Evolutionary conservation across 2,113 vertebrate genomes (phyloP), one percentile per base, ranked within the genome.

Genomic region (Panthera leo): DNA sequence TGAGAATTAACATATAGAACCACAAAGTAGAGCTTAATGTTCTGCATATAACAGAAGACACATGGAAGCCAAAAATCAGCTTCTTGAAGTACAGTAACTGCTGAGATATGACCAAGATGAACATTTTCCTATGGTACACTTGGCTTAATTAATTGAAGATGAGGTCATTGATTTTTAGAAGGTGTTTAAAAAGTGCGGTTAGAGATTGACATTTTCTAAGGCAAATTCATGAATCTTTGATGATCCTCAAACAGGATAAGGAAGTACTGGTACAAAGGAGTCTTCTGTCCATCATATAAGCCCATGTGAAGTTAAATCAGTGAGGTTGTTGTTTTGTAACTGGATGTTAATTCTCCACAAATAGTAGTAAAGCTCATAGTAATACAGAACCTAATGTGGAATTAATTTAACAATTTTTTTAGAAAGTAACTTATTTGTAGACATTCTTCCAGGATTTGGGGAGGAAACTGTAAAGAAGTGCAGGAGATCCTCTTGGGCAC

Each of bases 81-180:
- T 92, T 95, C 93, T 65, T 95, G 23, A 89, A 89, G 84, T 78
- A 48, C 89, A 27, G 92, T 80, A 85, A 87, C 13, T 91, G 36
- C 23, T 98, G 85, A 97, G 3, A 7, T 76, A 92, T 95, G 97
- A 97, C 21, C 16, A 96, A 97, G 39, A 63, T 67, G 15, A 25
- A 58, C 31, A 34, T 94, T 93, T 97, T 97, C 97, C 14, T 58
- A n/a, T 95, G 13, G 34, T 90, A 79, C 97, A 73, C 16, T 94
- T 83, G 39, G 29, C 16, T 95, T 97, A 97, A 96, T 53, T 94
- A 94, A 63, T 67, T 97, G 83, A 36, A 89, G 97, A 97, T 78
- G 39, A 82, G 34, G 27, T 23, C 45, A 91, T 45, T 89, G 73
- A 71, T 75, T 93, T 97, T 97, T 68, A 65, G 63, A 91, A 92